Conservation (phyloP, 35 echinoderm and acorn worm species). For the Antedon bifida region DNA sequence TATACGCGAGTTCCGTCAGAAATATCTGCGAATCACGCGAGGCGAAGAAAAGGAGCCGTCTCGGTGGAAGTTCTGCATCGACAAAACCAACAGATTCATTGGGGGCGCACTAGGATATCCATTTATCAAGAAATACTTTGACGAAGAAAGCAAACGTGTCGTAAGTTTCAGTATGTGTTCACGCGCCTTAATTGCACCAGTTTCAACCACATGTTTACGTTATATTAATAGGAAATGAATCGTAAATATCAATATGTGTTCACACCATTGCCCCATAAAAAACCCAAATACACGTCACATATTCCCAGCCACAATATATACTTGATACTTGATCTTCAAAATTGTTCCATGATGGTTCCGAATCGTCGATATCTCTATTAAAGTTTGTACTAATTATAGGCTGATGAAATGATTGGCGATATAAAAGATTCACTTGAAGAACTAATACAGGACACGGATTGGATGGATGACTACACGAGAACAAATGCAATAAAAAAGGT, state of each 20-base stretch:
- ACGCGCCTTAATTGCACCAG: neutral
- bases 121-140: slow-evolving; percentile 76
- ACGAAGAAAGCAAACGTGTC: slow-evolving; percentile 66
- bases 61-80: slow-evolving; percentile 72
- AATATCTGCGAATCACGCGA: slow-evolving; percentile 36
- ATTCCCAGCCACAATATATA: too few relatives aligned
- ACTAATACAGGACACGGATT: slow-evolving; percentile 57
- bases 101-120: slow-evolving; percentile 74
- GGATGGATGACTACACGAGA: slow-evolving; percentile 97
- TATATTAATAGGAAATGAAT: neutral
- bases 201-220: neutral
- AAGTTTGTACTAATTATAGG: slow-evolving; percentile 16
- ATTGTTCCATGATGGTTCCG: too few relatives aligned
- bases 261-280: too few relatives aligned
- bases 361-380: too few relatives aligned
- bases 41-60: slow-evolving; percentile 27
- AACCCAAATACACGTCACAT: too few relatives aligned
- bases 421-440: slow-evolving; percentile 70
- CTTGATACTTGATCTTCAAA: too few relatives aligned
- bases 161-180: slow-evolving; percentile 16
- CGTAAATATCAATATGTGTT: neutral
- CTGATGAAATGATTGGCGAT: slow-evolving; percentile 75
- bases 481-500: slow-evolving; percentile 80
- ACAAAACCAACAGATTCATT: slow-evolving; percentile 44
- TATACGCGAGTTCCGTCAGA: slow-evolving; percentile 44